Conservation (phyloP, 2,888 invertebrate genomes). For the Cactoblastis cactorum region DNA sequence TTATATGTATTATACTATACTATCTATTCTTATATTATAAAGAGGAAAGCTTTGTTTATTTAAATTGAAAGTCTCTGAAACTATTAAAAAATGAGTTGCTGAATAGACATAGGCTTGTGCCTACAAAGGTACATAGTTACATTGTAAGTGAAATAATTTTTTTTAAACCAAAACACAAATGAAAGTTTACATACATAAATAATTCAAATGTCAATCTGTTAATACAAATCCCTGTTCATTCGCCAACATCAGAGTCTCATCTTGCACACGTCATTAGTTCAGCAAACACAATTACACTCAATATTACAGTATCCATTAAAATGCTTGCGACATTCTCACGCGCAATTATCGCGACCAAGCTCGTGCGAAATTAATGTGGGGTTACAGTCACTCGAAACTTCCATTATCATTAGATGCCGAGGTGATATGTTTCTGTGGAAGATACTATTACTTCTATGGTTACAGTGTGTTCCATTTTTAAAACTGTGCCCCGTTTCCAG, state of each 20-base stretch:
- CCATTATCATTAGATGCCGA: slow-evolving; percentile 74
- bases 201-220: background rate
- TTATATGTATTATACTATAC: too few relatives aligned
- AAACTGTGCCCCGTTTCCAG: background rate
- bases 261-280: slow-evolving; percentile 28
- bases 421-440: slow-evolving; percentile 45
- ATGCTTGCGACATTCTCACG: slow-evolving; percentile 66
- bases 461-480: background rate
- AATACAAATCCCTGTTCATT: background rate
- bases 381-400: slow-evolving; percentile 75
- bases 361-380: slow-evolving; percentile 74
- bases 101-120: too few relatives aligned
- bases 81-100: too few relatives aligned
- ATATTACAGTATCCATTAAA: slow-evolving; percentile 66
- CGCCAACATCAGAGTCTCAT: background rate
- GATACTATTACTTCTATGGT: background rate
- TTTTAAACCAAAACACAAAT: too few relatives aligned
- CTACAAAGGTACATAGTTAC: too few relatives aligned
- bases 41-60: too few relatives aligned
- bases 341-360: slow-evolving; percentile 76
- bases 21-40: too few relatives aligned
- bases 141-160: too few relatives aligned
- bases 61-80: too few relatives aligned
- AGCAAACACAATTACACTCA: slow-evolving; percentile 44
- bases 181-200: too few relatives aligned